phyloP scores from a whole-genome alignment of 1,140 invertebrate genomes.

The Leptinotarsa defecta region DNA sequence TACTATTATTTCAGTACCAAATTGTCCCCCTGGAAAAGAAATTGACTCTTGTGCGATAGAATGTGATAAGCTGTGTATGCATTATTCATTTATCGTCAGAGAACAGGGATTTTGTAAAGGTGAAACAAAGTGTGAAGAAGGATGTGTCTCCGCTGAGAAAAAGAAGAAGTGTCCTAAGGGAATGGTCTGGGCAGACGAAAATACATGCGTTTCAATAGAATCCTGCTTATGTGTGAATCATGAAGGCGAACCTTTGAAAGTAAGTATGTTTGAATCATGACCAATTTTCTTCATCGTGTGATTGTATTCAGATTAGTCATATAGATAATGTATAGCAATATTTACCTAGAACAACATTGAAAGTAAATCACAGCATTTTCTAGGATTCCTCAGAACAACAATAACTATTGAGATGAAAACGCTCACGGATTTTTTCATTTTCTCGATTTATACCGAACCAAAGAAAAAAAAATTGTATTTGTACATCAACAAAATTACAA shows the following conservation, averaged over 20 bases:
- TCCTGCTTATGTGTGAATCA: constrained; percentile 73
- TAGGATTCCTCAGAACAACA: too few species aligned
- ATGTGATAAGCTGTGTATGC: constrained; percentile 62
- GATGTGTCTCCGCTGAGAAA: constrained; percentile 49
- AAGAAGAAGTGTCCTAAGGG: constrained; percentile 43
- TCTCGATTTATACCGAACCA: too few species aligned
- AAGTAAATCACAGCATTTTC: too few species aligned
- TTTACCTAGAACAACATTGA: too few species aligned
- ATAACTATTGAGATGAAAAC: too few species aligned
- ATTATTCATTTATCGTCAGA: constrained; percentile 57
- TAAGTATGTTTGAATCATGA: constrained; percentile 44
- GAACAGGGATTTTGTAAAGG: constrained; percentile 57
- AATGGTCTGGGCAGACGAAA: constrained; percentile 67
- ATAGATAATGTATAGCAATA: too few species aligned
- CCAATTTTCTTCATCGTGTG: too few species aligned
- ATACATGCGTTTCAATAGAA: constrained; percentile 68
- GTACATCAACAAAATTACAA: too few species aligned
- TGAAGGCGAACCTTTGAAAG: constrained; percentile 66
- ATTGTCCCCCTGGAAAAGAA: constrained; percentile 55
- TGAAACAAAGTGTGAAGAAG: constrained; percentile 59
- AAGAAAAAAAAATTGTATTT: too few species aligned
- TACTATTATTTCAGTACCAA: background rate
- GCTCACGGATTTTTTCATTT: too few species aligned
- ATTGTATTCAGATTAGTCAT: too few species aligned
- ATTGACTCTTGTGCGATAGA: constrained; percentile 61